These are phyloP conservation scores for Leucophora obtusa DNA, from an alignment of 2,888 invertebrate species.

Conservation along the genomic window DNA sequence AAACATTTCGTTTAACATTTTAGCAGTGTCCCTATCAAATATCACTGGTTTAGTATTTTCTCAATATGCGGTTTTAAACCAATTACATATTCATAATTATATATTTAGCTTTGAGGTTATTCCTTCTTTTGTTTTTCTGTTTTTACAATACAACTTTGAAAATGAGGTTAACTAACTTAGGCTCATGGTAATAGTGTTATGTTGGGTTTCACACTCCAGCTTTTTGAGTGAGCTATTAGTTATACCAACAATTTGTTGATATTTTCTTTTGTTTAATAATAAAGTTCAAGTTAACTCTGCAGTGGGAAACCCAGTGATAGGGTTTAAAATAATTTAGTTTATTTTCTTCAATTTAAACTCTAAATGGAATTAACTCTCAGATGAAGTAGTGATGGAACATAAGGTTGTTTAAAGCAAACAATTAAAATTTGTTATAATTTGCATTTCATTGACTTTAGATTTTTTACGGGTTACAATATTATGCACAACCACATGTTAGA, in stretches of 20 bases:
- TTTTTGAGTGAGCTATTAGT: too few species aligned
- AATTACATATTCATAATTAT: not conserved
- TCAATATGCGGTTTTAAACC: slow-evolving; percentile 29
- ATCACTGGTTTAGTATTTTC: slow-evolving; percentile 13
- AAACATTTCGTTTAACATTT: not conserved
- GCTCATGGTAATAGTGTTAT: too few species aligned
- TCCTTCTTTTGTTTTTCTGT: not conserved
- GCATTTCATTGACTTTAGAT: not conserved
- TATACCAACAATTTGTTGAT: too few species aligned
- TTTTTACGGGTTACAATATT: too few species aligned
- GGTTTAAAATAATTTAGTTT: slow-evolving; percentile 3
- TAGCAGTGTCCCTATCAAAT: not conserved
- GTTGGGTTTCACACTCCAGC: too few species aligned
- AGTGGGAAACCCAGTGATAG: not conserved
- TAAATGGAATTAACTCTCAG: not conserved
- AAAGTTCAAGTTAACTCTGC: too few species aligned
- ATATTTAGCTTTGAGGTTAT: not conserved
- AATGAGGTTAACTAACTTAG: slow-evolving; percentile 16
- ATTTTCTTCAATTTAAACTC: not conserved
- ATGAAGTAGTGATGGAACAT: not conserved
- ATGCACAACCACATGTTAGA: slow-evolving; percentile 43
- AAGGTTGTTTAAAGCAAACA: not conserved
- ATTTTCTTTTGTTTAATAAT: too few species aligned
- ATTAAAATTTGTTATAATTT: not conserved
- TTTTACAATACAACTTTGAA: slow-evolving; percentile 7